Conservation (phyloP, 2,797 vertebrate genomes). For the Clarias pachynema region DNA sequence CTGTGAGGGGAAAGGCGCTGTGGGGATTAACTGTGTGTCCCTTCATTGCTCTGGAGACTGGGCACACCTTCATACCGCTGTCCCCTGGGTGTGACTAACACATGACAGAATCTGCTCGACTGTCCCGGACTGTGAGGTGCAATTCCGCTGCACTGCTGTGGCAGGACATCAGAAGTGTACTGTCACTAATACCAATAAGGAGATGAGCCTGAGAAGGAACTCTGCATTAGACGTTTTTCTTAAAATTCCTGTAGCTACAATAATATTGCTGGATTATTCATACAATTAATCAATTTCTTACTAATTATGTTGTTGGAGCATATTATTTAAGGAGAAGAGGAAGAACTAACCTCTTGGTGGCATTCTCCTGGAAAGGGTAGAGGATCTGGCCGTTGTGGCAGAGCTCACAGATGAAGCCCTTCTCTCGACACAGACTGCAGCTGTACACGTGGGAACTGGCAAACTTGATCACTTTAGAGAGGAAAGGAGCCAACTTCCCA, state of each 20-base stretch:
- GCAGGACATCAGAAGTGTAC: neutral
- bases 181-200: neutral
- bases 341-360: constrained; percentile 87
- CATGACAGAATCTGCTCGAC: constrained; percentile 27
- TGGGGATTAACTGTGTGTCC: constrained; percentile 56
- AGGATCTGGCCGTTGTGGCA: constrained; percentile 94
- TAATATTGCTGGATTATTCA: neutral
- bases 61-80: constrained; percentile 12
- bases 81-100: constrained; percentile 49
- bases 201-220: neutral
- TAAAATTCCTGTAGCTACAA: neutral
- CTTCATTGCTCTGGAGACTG: constrained; percentile 14
- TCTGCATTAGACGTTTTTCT: neutral
- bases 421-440: constrained; percentile 97
- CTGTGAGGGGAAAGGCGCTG: constrained; percentile 50
- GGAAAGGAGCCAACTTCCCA: constrained; percentile 93
- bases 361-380: constrained; percentile 95
- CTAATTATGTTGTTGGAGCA: neutral
- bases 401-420: constrained; percentile 98
- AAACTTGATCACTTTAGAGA: constrained; percentile 97
- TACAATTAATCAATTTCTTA: neutral
- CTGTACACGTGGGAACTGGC: constrained; percentile 94
- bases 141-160: neutral
- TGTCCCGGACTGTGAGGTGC: constrained; percentile 15
- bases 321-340: neutral